These are phyloP conservation scores for Hydropotes inermis DNA, from an alignment of 2,113 vertebrate genomes.

Conservation along the genomic window DNA sequence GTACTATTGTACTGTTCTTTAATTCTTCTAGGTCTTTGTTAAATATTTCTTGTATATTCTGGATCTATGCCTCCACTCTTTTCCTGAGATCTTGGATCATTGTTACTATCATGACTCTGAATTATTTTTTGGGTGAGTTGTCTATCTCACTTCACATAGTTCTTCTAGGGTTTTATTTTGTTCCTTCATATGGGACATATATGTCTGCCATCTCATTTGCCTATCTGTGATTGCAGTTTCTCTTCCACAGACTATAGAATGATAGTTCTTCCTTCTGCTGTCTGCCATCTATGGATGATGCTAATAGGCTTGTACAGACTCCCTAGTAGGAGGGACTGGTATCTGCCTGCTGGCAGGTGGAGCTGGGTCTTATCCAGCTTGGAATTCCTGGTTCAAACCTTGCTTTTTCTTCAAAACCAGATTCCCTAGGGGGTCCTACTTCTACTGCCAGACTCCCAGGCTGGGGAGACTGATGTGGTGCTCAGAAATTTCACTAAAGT, in stretches of 20 bases:
- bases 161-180: not conserved
- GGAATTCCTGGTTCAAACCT: not conserved
- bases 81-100: not conserved
- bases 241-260: not conserved
- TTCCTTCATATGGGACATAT: not conserved
- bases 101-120: not conserved
- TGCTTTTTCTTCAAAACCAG: not conserved
- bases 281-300: not conserved
- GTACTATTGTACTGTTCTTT: not conserved
- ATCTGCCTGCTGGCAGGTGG: not conserved
- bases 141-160: not conserved
- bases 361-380: not conserved
- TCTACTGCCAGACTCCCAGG: not conserved
- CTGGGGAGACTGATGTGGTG: not conserved
- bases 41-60: not conserved
- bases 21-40: not conserved
- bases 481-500: not conserved
- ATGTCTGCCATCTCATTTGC: not conserved
- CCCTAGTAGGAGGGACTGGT: not conserved
- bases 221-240: not conserved
- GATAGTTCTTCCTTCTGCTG: not conserved
- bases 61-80: not conserved
- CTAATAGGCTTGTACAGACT: not conserved
- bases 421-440: not conserved
- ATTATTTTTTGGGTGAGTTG: not conserved